Base-by-base conservation (phyloP, 1,140 invertebrate species). In the Drosophila arawakana region DNA sequence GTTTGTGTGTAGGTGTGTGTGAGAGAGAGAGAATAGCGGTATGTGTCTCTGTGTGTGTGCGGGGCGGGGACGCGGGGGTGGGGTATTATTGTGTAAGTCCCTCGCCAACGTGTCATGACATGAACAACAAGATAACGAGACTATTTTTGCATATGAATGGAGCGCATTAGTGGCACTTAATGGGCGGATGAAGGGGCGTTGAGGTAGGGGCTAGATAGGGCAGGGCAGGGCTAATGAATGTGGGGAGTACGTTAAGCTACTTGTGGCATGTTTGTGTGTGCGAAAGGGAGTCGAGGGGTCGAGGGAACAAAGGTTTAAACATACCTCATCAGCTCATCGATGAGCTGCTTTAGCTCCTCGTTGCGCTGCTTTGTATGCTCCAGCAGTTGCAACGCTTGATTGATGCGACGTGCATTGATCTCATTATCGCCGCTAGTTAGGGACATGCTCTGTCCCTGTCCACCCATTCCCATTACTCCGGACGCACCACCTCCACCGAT, bases 331-430 rank as follows among this genome's bases (percentile, higher is more conserved):
- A 91, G 74, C 72, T 92, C 82, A 58, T 92, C 91, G 47, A 92
- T 90, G 47, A 92, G 78, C 74, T 78, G 76, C 41, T 82, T 91
- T 1, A 92, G 76, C 60, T 92, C 91, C 72, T 81, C 81, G 73
- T 92, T 92, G 10, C 86, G 84, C 58, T 91, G 83, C 44, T 88
- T 85, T 11, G 92, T 91, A 21, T 91, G 81, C 70, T 92, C 92
- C 10, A 92, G 67, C 63, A 90, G 43, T 39, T 83, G 75, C 13
- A 92, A 73, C 2, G 92, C 92, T 52, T 91, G 90, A 60, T 86
- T 92, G 37, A 92, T 81, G 52, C 91, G 80, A 0, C 81, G 71
- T 2, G 73, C 75, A 11, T 86, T 90, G 1, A 83, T 58, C 59
- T 90, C 90, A 43, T 74, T 81, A 34, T 92, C 88, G 4, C 59